phyloP scores from a whole-genome alignment of 1,140 invertebrate species.

The Drosophila auraria region DNA sequence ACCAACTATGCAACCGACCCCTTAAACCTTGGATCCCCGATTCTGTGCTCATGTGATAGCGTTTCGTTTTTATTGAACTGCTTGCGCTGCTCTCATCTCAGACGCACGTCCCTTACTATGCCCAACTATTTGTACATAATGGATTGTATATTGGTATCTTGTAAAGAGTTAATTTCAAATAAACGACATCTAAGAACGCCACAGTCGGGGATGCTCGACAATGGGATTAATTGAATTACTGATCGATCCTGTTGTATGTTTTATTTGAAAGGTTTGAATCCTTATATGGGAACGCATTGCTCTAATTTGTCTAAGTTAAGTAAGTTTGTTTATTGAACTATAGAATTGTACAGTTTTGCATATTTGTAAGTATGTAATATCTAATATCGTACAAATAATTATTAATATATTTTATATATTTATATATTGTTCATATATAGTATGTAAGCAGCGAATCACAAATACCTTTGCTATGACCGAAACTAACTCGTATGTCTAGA shows the following conservation, averaged over 20 bases:
- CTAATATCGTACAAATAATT: conserved; percentile 32
- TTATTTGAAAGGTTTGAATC: neutral
- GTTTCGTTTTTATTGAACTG: conserved; percentile 52
- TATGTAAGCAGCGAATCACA: conserved; percentile 68
- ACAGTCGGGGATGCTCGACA: conserved; percentile 41
- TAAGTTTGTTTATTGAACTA: conserved; percentile 56
- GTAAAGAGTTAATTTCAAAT: conserved; percentile 57
- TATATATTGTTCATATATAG: conserved; percentile 3
- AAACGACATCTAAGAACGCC: conserved; percentile 43
- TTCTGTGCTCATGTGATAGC: conserved; percentile 75
- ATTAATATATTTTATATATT: conserved; percentile 15
- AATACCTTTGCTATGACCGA: conserved; percentile 47
- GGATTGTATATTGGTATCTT: conserved; percentile 54
- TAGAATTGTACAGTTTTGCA: conserved; percentile 47
- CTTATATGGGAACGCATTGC: neutral
- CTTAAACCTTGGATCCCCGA: conserved; percentile 33
- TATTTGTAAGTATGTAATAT: conserved; percentile 23
- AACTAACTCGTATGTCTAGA: conserved; percentile 38
- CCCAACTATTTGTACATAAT: conserved; percentile 54
- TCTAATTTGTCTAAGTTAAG: conserved; percentile 35
- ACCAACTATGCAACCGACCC: conserved; percentile 12
- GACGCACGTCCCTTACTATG: conserved; percentile 42
- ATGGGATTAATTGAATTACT: conserved; percentile 22
- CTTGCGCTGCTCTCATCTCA: conserved; percentile 69
- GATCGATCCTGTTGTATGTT: neutral